Percentiles rank a stretch among this genome's conserved stretches.
Evolutionary conservation across 1,140 invertebrate genomes (phyloP).

Genomic region (Aphis craccivora): DNA sequence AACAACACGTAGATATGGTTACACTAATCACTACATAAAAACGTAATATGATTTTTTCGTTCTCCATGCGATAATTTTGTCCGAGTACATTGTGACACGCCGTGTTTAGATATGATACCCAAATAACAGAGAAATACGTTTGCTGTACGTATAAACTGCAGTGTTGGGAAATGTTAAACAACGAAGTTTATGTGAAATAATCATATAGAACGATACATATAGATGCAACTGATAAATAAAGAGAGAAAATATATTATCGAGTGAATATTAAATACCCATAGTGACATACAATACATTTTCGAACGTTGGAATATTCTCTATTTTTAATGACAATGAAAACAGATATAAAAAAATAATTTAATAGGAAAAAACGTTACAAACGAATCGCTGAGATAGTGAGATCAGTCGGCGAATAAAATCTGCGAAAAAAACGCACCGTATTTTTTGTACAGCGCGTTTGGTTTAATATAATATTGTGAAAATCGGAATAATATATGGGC

Average conservation of each 20-base stretch:
- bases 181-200: no score
- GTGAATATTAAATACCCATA: no score
- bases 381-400: neutral
- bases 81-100: neutral
- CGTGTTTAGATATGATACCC: neutral
- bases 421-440: neutral
- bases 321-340: neutral
- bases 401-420: neutral
- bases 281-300: no score
- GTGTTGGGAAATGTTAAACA: no score
- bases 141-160: neutral
- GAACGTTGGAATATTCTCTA: no score
- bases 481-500: neutral
- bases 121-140: neutral
- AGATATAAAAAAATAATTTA: neutral
- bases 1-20: neutral
- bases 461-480: neutral
- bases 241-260: no score
- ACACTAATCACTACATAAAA: neutral
- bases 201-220: no score
- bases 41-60: neutral
- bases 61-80: neutral
- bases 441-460: neutral
- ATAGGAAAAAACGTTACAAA: neutral
- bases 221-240: no score